Percentiles rank a stretch among this genome's conserved stretches.
phyloP scores from a whole-genome alignment of 2,797 vertebrate species.

The Gouania willdenowi region DNA sequence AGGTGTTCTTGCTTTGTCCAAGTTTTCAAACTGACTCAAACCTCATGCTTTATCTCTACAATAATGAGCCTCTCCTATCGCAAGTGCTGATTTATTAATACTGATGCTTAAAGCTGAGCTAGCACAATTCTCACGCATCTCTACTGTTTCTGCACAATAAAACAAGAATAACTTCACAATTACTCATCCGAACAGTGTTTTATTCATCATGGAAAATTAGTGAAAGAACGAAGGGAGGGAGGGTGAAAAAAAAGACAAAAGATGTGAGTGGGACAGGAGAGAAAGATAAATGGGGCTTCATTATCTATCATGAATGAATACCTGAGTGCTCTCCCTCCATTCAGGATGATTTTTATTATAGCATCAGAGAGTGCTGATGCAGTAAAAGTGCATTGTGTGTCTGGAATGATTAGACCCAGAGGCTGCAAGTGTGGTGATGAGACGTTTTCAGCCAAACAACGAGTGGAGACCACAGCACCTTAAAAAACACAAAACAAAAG shows the following conservation, averaged over 20 bases:
- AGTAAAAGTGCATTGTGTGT: conserved; percentile 24
- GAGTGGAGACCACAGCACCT: no score
- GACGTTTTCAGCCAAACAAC: neutral
- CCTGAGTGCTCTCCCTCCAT: conserved; percentile 18
- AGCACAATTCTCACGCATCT: conserved; percentile 38
- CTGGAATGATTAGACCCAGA: conserved; percentile 17
- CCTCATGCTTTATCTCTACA: conserved; percentile 30
- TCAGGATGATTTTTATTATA: conserved; percentile 37
- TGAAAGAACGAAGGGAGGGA: no score
- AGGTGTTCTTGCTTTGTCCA: conserved; percentile 14
- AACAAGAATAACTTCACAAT: conserved; percentile 53
- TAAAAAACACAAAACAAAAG: conserved; percentile 14
- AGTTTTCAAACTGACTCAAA: no score
- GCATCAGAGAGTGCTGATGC: conserved; percentile 42
- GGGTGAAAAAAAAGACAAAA: conserved; percentile 13
- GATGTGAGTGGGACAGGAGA: conserved; percentile 13
- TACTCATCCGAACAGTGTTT: conserved; percentile 39
- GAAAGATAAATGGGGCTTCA: conserved; percentile 48
- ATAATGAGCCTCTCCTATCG: conserved; percentile 45
- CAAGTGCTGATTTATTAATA: conserved; percentile 45
- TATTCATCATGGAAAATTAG: conserved; percentile 36
- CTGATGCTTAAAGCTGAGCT: conserved; percentile 32
- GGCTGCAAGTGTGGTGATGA: neutral
- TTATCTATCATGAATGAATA: conserved; percentile 53
- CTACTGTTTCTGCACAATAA: conserved; percentile 55